phyloP scores from a whole-genome alignment of 1,140 invertebrate genomes.

The Pseudoatta argentina region DNA sequence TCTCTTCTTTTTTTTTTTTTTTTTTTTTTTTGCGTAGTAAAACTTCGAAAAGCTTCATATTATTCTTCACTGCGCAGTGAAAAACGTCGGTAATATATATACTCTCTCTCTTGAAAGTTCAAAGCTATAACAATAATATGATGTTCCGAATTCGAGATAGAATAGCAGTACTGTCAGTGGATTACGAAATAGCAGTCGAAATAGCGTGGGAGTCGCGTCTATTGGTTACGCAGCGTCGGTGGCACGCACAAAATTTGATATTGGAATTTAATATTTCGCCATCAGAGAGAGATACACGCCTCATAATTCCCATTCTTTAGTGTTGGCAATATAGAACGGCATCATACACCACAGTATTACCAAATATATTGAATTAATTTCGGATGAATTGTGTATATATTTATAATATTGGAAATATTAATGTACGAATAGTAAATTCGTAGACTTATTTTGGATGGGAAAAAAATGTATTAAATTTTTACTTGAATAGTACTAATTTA shows the following conservation, averaged over 20 bases:
- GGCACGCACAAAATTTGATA: conserved; percentile 46
- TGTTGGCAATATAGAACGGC: neutral
- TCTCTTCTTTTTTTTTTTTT: conserved; percentile 12
- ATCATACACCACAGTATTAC: conserved; percentile 7
- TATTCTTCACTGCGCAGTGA: neutral
- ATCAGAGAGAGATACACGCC: conserved; percentile 33
- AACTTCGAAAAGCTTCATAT: neutral
- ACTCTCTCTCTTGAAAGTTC: neutral
- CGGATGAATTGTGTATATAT: neutral
- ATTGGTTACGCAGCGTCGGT: neutral
- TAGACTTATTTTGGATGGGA: neutral
- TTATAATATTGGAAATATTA: neutral
- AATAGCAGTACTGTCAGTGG: neutral
- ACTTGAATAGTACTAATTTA: no score
- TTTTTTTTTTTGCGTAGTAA: neutral
- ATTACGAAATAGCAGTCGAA: conserved; percentile 25
- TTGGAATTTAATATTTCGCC: conserved; percentile 54
- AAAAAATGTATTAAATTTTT: no score
- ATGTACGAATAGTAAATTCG: neutral
- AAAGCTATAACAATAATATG: neutral
- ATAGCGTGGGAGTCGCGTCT: conserved; percentile 11
- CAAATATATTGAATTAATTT: conserved; percentile 45
- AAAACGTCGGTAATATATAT: neutral
- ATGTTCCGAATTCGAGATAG: conserved; percentile 8
- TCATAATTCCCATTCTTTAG: conserved; percentile 36